These are phyloP conservation scores for Scatophagus argus DNA, from an alignment of 2,113 vertebrate genomes.

Conservation along the genomic window DNA sequence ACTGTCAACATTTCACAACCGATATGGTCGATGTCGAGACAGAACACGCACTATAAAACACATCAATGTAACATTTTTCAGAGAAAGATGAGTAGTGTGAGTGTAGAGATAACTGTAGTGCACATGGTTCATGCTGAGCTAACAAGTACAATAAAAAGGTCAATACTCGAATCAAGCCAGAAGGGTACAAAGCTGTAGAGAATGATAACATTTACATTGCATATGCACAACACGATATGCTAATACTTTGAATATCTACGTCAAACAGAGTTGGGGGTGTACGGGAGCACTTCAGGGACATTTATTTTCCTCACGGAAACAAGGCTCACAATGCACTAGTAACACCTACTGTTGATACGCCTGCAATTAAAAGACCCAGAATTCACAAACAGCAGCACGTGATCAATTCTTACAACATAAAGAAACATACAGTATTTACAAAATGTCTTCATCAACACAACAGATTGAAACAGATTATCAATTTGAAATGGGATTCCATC, in stretches of 20 bases:
- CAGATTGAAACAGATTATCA: neutral
- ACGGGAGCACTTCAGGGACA: conserved; percentile 35
- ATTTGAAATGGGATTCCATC: conserved; percentile 5
- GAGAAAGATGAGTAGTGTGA: neutral
- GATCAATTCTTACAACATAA: conserved; percentile 5
- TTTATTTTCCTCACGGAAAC: conserved; percentile 2
- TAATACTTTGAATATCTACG: conserved; percentile 6
- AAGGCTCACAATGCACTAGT: neutral
- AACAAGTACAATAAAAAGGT: neutral
- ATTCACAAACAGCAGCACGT: conserved; percentile 17
- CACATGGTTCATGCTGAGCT: conserved; percentile 32
- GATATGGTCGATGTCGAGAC: neutral
- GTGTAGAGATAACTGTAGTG: conserved; percentile 22
- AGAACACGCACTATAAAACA: neutral
- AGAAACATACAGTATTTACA: conserved; percentile 38
- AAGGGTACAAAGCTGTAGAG: neutral
- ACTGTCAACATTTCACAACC: neutral
- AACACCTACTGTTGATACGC: conserved; percentile 17
- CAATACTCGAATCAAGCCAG: neutral
- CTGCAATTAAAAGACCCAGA: neutral
- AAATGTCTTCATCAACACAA: neutral
- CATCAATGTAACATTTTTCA: neutral
- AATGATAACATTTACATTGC: conserved; percentile 9
- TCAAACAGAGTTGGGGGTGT: conserved; percentile 13
- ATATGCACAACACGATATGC: conserved; percentile 24